Evolutionary conservation across 2,888 invertebrate genomes (phyloP).

Genomic region (Tribolium freemani): DNA sequence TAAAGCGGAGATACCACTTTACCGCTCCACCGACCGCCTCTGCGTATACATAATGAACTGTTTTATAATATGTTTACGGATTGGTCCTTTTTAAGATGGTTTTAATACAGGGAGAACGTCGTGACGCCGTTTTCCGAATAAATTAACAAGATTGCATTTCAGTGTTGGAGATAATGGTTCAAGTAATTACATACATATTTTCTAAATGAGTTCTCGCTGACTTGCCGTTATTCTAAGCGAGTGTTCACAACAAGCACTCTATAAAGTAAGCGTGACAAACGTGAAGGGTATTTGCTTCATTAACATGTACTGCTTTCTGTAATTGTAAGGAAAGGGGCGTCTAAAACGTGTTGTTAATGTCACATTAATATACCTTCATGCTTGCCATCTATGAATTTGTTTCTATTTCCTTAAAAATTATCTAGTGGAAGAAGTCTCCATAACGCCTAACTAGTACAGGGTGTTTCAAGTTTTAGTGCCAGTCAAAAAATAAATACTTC

Average conservation of each 20-base stretch:
- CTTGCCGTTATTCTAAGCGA: constrained; percentile 34
- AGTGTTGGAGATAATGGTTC: constrained; percentile 29
- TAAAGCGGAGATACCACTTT: constrained; percentile 30
- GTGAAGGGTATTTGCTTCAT: neutral
- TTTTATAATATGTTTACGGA: constrained; percentile 17
- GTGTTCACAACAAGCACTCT: constrained; percentile 25
- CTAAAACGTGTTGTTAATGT: no score
- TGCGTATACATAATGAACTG: constrained; percentile 26
- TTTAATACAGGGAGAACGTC: neutral
- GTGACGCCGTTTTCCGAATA: constrained; percentile 3
- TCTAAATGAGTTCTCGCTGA: constrained; percentile 37
- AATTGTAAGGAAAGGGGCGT: no score
- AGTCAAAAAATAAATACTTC: no score
- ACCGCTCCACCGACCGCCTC: constrained; percentile 23
- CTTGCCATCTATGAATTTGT: no score
- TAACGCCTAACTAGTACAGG: no score
- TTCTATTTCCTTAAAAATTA: no score
- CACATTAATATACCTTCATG: no score
- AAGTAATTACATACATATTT: constrained; percentile 39
- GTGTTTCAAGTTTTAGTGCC: no score
- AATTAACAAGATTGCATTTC: constrained; percentile 39
- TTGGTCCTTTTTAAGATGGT: neutral
- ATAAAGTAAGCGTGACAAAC: constrained; percentile 18
- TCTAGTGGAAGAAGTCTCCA: no score
- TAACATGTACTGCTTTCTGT: neutral